phyloP scores from a whole-genome alignment of 2,113 vertebrate genomes.

The Circaetus gallicus region DNA sequence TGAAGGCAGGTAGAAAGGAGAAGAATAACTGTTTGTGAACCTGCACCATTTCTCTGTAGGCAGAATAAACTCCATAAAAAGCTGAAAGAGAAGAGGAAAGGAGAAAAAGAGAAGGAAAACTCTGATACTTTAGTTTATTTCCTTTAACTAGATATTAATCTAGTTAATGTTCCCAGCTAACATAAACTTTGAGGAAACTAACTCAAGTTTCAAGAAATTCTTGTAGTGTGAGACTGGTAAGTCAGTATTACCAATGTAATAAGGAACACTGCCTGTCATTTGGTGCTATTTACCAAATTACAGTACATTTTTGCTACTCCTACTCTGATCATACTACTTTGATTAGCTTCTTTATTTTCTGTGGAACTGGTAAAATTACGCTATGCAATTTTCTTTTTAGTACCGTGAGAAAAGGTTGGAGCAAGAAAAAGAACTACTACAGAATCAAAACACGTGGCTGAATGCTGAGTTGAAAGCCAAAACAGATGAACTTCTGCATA shows the following conservation, averaged over 20 bases:
- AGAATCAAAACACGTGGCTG: conserved; percentile 88
- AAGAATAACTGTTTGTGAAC: not conserved
- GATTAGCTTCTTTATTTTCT: not conserved
- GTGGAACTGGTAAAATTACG: not conserved
- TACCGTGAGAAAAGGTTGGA: conserved; percentile 93
- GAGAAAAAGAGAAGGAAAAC: not conserved
- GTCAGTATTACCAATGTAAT: not conserved
- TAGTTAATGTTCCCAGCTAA: not conserved
- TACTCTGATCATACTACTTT: not conserved
- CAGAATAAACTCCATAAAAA: not conserved
- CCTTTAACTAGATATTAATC: not conserved
- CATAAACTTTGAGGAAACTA: not conserved
- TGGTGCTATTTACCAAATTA: not conserved
- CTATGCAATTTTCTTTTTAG: conserved; percentile 58
- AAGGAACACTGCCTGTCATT: not conserved
- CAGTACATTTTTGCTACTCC: not conserved
- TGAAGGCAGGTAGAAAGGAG: not conserved
- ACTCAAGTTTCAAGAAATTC: not conserved
- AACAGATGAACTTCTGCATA: conserved; percentile 88
- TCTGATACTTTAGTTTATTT: not conserved
- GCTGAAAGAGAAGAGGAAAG: not conserved
- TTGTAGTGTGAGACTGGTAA: not conserved
- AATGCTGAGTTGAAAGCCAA: conserved; percentile 89
- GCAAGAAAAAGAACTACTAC: conserved; percentile 91
- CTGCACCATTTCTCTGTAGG: not conserved